Percentiles rank a stretch among this genome's conserved stretches.
Conservation (phyloP, 2,113 vertebrate species). For the Meleagris gallopavo region DNA sequence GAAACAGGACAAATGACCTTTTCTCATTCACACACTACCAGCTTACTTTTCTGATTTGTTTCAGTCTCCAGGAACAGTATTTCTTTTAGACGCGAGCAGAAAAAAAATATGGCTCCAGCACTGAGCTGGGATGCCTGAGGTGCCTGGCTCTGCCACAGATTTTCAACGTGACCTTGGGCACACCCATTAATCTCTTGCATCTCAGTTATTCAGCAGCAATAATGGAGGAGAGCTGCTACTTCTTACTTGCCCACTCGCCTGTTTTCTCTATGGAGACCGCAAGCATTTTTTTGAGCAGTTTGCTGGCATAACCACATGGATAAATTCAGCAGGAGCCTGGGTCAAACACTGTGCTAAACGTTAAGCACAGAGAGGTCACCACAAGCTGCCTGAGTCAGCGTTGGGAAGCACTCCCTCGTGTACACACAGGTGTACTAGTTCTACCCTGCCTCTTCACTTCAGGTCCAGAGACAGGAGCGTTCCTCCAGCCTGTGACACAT, state of each 20-base stretch:
- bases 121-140: slow-evolving; percentile 25
- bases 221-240: slow-evolving; percentile 30
- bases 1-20: slow-evolving; percentile 70
- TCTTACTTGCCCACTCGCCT: slow-evolving; percentile 7
- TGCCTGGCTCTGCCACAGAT: slow-evolving; percentile 24
- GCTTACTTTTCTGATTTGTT: slow-evolving; percentile 65
- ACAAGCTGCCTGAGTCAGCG: not conserved
- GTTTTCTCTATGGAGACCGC: not conserved
- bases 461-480: not conserved
- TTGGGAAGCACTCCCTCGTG: not conserved
- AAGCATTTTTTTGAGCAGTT: not conserved
- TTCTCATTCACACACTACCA: slow-evolving; percentile 32
- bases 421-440: not conserved
- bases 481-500: not conserved
- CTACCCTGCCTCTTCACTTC: not conserved
- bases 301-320: slow-evolving; percentile 9
- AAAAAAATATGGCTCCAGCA: not conserved
- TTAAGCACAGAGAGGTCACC: not conserved
- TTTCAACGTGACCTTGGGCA: slow-evolving; percentile 70
- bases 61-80: slow-evolving; percentile 45
- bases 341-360: not conserved
- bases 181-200: slow-evolving; percentile 67
- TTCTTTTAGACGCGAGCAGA: slow-evolving; percentile 37
- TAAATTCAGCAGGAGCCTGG: slow-evolving; percentile 18
- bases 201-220: slow-evolving; percentile 49